A percentile compares a stretch with the other conserved stretches of the same genome.
These are phyloP conservation scores for Falco concolor DNA, from an alignment of 2,797 vertebrate species.

Conservation along the genomic window DNA sequence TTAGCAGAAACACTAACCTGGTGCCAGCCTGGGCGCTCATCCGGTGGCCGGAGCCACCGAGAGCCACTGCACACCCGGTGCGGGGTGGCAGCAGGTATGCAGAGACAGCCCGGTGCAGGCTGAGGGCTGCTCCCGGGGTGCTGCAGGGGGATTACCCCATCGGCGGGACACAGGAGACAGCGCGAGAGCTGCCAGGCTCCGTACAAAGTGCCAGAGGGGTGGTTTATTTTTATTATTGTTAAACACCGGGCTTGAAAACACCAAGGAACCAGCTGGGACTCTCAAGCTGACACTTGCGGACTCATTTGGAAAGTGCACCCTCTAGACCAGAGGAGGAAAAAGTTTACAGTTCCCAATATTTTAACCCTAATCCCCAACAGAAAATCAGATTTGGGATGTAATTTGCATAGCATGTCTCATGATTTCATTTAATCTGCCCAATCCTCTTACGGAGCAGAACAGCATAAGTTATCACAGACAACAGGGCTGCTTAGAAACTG, in stretches of 20 bases:
- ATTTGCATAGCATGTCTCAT: constrained; percentile 86
- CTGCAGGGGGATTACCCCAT: not conserved
- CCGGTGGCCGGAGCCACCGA: not conserved
- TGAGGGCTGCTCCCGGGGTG: not conserved
- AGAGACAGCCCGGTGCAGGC: not conserved
- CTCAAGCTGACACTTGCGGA: rapidly evolving
- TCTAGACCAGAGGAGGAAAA: not conserved
- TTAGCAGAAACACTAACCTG: not conserved
- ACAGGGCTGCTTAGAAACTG: not conserved
- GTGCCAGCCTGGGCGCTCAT: not conserved
- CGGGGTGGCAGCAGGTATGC: not conserved
- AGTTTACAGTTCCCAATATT: not conserved
- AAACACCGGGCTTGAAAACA: not conserved
- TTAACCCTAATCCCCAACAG: not conserved
- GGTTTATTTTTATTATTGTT: not conserved
- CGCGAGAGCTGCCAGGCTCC: not conserved
- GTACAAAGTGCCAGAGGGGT: rapidly evolving
- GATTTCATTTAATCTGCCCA: constrained; percentile 80
- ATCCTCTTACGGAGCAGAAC: constrained; percentile 79
- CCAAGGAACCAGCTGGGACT: not conserved
- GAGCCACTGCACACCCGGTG: not conserved
- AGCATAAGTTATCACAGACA: constrained; percentile 78
- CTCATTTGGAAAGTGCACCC: not conserved
- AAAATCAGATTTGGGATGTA: constrained; percentile 84
- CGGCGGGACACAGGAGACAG: rapidly evolving